Base-by-base conservation (phyloP, 2,113 vertebrate species). In the Ia io region DNA sequence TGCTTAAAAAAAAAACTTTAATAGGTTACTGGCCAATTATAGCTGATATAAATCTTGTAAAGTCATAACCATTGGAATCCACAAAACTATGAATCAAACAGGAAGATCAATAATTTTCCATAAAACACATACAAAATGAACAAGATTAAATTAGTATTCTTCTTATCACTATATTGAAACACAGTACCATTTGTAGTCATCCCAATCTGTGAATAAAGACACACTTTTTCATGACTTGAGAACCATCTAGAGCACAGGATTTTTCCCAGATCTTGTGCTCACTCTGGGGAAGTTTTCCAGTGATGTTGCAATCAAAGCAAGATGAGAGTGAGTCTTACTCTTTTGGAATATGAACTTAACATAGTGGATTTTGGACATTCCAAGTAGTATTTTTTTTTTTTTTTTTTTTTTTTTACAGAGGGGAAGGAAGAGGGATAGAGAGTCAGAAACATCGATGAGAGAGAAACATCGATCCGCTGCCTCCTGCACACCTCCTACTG, bases 371-470 rank as follows among this genome's bases (percentile, higher is more conserved):
- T 32, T 59, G 59, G 42, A 4, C 53, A 88, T 84, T 80, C 93
- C 11, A 79, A 93, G 35, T 18, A 53, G 53, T 53, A 51, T 65
- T 44, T 77, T 28, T 28, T 96, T 88, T 71, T 28, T 96, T 88
- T 71, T 28, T 96, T 88, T 71, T 28, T 96, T 88, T 71, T 28
- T 96, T 88, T 71, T n/a, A n/a, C n/a, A n/a, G n/a, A n/a, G n/a
- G n/a, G n/a, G n/a, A n/a, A n/a, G n/a, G n/a, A n/a, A n/a, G n/a
- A n/a, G n/a, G n/a, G n/a, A n/a, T n/a, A n/a, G n/a, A n/a, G n/a
- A n/a, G n/a, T n/a, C n/a, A n/a, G n/a, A n/a, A n/a, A n/a, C n/a
- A n/a, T n/a, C n/a, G n/a, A n/a, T n/a, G n/a, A n/a, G n/a, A n/a
- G n/a, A n/a, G n/a, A n/a, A n/a, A n/a, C n/a, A n/a, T n/a, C n/a